Base-by-base conservation (phyloP, 1,140 invertebrate species). In the Protaetia brevitarsis region DNA sequence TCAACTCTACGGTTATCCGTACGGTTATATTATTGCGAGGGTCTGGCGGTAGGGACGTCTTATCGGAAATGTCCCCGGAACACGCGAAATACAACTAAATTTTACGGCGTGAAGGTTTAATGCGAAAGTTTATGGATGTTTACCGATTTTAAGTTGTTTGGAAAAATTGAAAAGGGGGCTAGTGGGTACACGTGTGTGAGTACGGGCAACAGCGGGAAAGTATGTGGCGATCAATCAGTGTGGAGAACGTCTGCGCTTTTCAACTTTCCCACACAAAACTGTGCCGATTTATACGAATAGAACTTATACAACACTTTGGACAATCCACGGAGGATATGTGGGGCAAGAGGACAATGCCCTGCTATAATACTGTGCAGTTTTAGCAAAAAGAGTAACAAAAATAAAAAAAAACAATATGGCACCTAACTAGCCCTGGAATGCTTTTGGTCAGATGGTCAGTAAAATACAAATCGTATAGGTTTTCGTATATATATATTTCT, bases 51-150 rank as follows among this genome's bases (percentile, higher is more conserved):
- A 13, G 34, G 34, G 1, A 11, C 5, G 3, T 16, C 11, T 23
- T 8, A 19, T 51, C 41, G 6, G 41, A 67, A 69, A 70, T 63
- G 64, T 65, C 65, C 64, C 65, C 37, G 59, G 64, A 68, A 63
- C 71, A 72, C 66, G 71, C 71, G 65, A 72, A 70, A 67, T 63
- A 59, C 51, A 58, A 63, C 29, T 64, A 64, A 63, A 57, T 64
- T 57, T 67, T 58, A 23, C 23, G 41, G 16, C 41, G 8, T 13
- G n/a, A 26, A 23, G 30, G 36, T 51, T 36, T 65, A 59, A 65
- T 65, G 36, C 27, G 13, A 34, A 45, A 61, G 41, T 66, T 66
- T 61, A 61, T 59, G 37, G 36, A 21, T 60, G 29, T 30, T 45
- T 51, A 51, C 41, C 13, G 41, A 51, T 19, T 51, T 11, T 37